These are phyloP conservation scores for Leptodactylus fuscus DNA, from an alignment of 2,113 vertebrate species.

Conservation along the genomic window DNA sequence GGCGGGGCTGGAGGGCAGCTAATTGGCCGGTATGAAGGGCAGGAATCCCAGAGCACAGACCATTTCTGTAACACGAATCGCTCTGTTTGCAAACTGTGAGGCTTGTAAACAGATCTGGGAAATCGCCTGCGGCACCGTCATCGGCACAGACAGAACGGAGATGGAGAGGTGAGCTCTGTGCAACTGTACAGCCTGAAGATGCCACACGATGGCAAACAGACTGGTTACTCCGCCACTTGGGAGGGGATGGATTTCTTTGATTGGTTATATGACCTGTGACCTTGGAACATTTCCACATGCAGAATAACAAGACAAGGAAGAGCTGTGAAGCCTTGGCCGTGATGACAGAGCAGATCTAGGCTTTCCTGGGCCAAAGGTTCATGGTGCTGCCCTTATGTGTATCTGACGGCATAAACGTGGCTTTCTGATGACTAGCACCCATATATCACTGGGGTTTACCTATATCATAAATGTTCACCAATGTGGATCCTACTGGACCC, in stretches of 20 bases:
- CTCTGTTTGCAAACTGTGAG: constrained; percentile 42
- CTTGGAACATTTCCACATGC: background rate
- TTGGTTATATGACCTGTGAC: background rate
- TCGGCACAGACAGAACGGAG: background rate
- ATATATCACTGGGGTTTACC: no score
- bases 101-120: constrained; percentile 4
- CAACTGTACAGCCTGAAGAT: background rate
- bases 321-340: no score
- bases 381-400: no score
- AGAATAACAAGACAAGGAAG: no score
- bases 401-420: no score
- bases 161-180: background rate
- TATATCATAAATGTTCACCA: no score
- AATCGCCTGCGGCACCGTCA: background rate
- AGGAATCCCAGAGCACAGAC: constrained; percentile 25
- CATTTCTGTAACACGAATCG: constrained; percentile 13
- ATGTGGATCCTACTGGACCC: no score
- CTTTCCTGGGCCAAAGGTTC: no score
- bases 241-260: background rate
- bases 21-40: constrained; percentile 44
- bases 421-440: no score
- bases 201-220: background rate
- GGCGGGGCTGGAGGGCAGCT: background rate
- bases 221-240: background rate
- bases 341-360: no score